phyloP scores from a whole-genome alignment of 1,140 invertebrate genomes.

The Vollenhovia emeryi region DNA sequence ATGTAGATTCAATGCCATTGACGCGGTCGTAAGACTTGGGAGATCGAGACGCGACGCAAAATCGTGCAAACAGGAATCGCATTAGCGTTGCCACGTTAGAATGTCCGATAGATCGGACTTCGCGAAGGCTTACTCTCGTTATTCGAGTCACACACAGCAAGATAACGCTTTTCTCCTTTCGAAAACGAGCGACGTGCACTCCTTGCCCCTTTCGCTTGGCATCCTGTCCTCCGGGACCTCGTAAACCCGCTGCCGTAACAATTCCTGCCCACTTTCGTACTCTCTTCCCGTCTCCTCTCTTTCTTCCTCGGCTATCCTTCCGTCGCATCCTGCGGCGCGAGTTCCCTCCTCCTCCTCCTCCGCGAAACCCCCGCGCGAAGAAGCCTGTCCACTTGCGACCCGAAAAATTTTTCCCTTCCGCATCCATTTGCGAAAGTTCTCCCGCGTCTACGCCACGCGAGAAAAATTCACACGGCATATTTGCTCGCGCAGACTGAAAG shows the following conservation, averaged over 20 bases:
- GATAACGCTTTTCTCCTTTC: constrained; percentile 73
- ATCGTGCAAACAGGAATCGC: constrained; percentile 67
- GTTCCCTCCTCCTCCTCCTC: neutral
- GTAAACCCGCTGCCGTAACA: constrained; percentile 77
- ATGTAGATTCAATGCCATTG: neutral
- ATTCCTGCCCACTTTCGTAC: constrained; percentile 72
- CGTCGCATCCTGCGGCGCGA: constrained; percentile 35
- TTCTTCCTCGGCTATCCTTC: neutral
- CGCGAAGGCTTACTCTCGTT: constrained; percentile 72
- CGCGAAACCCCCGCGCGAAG: neutral
- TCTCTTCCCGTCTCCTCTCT: constrained; percentile 27
- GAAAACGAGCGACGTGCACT: constrained; percentile 66
- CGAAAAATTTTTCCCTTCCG: constrained; percentile 50
- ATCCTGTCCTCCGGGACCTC: constrained; percentile 76
- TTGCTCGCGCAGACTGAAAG: constrained; percentile 11
- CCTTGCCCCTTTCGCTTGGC: constrained; percentile 67
- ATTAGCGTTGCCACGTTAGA: constrained; percentile 72
- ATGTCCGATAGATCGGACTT: constrained; percentile 60
- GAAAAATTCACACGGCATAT: constrained; percentile 41
- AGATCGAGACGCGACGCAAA: neutral
- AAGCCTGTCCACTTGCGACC: constrained; percentile 37
- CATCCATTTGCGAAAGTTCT: constrained; percentile 14
- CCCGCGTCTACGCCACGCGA: neutral
- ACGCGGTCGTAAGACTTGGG: neutral
- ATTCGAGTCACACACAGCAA: constrained; percentile 78